Conservation (phyloP, 2,797 vertebrate genomes). For the Champsocephalus esox region DNA sequence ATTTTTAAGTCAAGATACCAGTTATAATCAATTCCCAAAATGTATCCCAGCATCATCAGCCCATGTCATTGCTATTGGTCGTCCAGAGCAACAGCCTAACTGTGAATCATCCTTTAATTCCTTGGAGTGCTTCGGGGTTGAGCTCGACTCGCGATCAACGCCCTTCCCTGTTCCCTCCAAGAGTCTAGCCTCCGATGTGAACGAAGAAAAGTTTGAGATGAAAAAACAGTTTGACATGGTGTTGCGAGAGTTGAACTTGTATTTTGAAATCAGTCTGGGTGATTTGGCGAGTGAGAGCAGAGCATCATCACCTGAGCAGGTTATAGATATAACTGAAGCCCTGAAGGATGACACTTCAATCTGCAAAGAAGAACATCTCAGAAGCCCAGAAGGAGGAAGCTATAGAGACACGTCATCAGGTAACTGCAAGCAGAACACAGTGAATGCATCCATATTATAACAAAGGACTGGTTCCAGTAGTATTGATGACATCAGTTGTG, state of each 20-base stretch:
- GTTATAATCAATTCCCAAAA: constrained; percentile 40
- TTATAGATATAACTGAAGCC: constrained; percentile 26
- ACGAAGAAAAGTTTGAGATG: constrained; percentile 80
- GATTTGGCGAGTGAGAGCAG: constrained; percentile 49
- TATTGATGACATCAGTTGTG: background rate
- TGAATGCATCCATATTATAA: background rate
- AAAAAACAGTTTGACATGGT: constrained; percentile 88
- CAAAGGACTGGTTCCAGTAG: background rate
- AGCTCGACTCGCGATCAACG: constrained; percentile 22
- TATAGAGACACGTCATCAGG: constrained; percentile 54
- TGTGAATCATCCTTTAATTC: constrained; percentile 23
- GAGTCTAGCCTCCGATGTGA: constrained; percentile 13
- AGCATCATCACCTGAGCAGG: constrained; percentile 58
- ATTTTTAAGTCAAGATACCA: constrained; percentile 32
- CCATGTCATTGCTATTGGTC: constrained; percentile 19
- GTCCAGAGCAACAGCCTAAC: constrained; percentile 25
- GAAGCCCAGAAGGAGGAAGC: constrained; percentile 28
- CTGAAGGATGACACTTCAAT: constrained; percentile 40
- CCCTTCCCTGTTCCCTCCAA: constrained; percentile 6
- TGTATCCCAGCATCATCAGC: constrained; percentile 39
- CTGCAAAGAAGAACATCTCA: constrained; percentile 33
- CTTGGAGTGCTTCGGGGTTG: constrained; percentile 19
- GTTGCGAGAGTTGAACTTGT: constrained; percentile 87
- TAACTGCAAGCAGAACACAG: constrained; percentile 34
- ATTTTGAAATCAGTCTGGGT: constrained; percentile 86